phyloP scores from a whole-genome alignment of 2,797 vertebrate species.

The Eulemur rubriventer region DNA sequence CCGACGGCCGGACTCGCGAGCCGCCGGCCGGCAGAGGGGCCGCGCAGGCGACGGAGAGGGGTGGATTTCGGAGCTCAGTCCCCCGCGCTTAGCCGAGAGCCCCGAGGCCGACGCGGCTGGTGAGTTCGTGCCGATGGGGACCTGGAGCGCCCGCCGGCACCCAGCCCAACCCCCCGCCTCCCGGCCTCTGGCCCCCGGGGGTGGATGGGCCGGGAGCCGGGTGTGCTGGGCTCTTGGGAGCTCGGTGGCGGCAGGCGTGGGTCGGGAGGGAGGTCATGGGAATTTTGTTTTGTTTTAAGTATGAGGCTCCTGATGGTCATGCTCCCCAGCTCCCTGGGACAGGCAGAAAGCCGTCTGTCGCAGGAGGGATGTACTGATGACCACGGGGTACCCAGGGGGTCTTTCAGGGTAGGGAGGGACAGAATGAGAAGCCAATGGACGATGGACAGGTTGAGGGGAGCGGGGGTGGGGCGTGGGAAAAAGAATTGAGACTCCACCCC shows the following conservation, averaged over 20 bases:
- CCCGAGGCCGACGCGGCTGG: not conserved
- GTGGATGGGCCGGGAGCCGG: not conserved
- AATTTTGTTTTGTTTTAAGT: not conserved
- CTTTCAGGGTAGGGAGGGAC: not conserved
- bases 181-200: accelerated
- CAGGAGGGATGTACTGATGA: not conserved
- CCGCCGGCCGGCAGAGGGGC: accelerated
- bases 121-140: not conserved
- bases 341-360: not conserved
- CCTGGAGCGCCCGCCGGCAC: not conserved
- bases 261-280: no score
- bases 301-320: not conserved
- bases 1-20: accelerated
- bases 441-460: accelerated
- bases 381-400: not conserved
- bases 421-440: not conserved
- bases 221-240: no score
- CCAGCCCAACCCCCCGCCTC: not conserved
- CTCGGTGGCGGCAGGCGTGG: accelerated
- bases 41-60: not conserved
- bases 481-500: not conserved
- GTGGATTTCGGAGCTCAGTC: not conserved
- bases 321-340: not conserved
- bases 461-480: conserved; percentile 21
- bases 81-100: not conserved